These are phyloP conservation scores for Frieseomelitta varia DNA, from an alignment of 1,140 invertebrate species.

Conservation along the genomic window DNA sequence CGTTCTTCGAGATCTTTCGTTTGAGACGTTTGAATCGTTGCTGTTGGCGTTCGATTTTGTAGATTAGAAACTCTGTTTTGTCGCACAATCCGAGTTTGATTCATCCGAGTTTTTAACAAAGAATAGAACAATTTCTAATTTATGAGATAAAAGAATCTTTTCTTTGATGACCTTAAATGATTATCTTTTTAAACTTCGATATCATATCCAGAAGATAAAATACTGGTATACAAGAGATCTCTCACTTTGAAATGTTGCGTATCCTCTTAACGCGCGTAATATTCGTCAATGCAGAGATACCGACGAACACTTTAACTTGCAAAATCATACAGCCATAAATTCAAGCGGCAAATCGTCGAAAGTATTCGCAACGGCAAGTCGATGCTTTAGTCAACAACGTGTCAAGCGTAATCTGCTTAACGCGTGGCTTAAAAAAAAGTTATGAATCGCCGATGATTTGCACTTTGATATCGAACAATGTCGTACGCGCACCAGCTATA, in stretches of 20 bases:
- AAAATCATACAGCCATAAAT: neutral
- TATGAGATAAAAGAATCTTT: neutral
- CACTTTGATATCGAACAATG: neutral
- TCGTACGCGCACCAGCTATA: slow-evolving; percentile 20
- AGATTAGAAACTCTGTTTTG: neutral
- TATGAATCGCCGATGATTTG: slow-evolving; percentile 20
- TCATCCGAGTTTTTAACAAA: neutral
- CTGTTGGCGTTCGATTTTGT: neutral
- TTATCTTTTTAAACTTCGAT: no score
- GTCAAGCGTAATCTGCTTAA: slow-evolving; percentile 15
- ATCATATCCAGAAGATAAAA: no score
- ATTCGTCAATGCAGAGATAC: no score
- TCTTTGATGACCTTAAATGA: no score
- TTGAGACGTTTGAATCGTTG: neutral
- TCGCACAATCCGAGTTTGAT: neutral
- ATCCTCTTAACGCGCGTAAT: no score
- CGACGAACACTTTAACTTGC: neutral
- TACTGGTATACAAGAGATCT: no score
- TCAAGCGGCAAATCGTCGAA: no score
- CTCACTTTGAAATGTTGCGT: no score
- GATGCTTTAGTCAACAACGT: neutral
- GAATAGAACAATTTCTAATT: neutral
- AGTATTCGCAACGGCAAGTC: no score
- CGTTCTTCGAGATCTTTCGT: no score
- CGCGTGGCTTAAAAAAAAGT: neutral